These are phyloP conservation scores for Upupa epops DNA, from an alignment of 2,113 vertebrate species.

Conservation along the genomic window DNA sequence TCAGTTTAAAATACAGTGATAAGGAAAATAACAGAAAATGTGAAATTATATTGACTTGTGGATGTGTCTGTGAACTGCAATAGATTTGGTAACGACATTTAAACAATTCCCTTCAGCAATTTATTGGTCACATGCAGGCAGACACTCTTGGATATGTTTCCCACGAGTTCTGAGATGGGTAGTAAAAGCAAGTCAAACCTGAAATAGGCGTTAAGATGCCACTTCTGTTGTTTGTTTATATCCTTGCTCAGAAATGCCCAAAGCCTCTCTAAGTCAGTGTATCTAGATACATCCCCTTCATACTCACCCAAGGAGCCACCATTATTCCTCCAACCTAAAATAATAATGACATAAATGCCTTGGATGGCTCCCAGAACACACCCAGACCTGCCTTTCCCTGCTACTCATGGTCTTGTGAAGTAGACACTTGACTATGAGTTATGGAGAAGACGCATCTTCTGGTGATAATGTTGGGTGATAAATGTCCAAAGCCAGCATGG, in stretches of 20 bases:
- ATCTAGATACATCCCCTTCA: neutral
- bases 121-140: neutral
- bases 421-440: conserved; percentile 32
- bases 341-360: neutral
- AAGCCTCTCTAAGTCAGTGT: neutral
- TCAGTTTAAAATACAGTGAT: neutral
- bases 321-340: neutral
- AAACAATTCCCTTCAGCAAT: neutral
- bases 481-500: conserved; percentile 80
- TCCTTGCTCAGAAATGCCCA: neutral
- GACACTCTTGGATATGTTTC: neutral
- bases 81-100: neutral
- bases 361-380: neutral
- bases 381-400: neutral
- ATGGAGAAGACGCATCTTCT: conserved; percentile 53
- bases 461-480: conserved; percentile 55
- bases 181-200: neutral
- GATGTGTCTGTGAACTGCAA: neutral
- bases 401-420: neutral
- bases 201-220: neutral
- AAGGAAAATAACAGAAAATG: neutral
- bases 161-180: neutral
- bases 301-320: neutral
- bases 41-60: neutral
- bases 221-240: neutral